A percentile compares a stretch with the other conserved stretches of the same genome.
These are phyloP conservation scores for Turdus rufiventris DNA, from an alignment of 2,113 vertebrate genomes.

Conservation along the genomic window DNA sequence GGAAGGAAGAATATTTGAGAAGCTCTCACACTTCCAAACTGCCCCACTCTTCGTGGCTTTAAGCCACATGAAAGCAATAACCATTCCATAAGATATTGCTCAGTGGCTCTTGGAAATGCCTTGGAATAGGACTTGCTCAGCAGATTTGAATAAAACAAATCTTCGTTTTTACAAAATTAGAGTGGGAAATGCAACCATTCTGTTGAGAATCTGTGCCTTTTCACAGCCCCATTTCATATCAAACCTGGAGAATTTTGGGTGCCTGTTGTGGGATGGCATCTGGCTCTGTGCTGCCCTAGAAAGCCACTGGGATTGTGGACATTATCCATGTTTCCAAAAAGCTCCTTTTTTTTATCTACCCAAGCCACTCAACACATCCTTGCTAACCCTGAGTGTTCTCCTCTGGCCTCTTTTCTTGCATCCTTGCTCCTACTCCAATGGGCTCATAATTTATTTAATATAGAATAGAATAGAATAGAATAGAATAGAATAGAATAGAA, in stretches of 20 bases:
- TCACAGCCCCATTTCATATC: not conserved
- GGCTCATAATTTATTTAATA: not conserved
- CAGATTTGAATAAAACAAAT: not conserved
- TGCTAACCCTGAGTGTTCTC: not conserved
- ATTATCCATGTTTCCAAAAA: not conserved
- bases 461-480: no score
- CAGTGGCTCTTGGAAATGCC: constrained; percentile 12
- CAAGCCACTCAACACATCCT: not conserved
- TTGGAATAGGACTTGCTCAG: constrained; percentile 15
- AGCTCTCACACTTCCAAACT: not conserved
- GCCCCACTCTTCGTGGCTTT: not conserved
- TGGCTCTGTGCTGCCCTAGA: not conserved
- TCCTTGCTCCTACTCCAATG: not conserved
- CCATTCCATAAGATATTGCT: not conserved
- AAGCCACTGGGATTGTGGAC: not conserved
- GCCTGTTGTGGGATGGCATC: not conserved
- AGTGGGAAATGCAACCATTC: constrained; percentile 24
- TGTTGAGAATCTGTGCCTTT: constrained; percentile 1
- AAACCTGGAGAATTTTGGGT: constrained; percentile 14
- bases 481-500: no score
- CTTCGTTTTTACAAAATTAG: constrained; percentile 20
- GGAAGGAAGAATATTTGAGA: not conserved
- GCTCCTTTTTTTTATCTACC: not conserved
- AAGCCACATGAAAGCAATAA: not conserved
- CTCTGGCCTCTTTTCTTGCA: not conserved